These are phyloP conservation scores for Heliconius hermathena DNA, from an alignment of 1,140 invertebrate genomes.

Conservation along the genomic window DNA sequence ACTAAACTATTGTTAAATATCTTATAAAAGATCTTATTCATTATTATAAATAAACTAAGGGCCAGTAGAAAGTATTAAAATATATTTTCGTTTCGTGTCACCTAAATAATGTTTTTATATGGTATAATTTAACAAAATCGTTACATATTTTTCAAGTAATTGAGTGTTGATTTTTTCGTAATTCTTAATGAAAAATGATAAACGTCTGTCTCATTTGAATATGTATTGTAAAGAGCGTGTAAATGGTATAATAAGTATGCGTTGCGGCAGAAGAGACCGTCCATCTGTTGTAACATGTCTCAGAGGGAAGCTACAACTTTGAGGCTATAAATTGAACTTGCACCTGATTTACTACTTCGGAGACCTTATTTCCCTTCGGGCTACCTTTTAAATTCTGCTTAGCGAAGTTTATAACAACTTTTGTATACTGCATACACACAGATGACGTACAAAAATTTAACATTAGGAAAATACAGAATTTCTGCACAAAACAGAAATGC, in stretches of 20 bases:
- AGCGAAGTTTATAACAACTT: not conserved
- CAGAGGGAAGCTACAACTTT: conserved; percentile 29
- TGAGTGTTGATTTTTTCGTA: not conserved
- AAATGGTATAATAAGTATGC: not conserved
- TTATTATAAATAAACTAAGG: not conserved
- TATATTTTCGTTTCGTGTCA: not conserved
- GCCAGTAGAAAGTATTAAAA: not conserved
- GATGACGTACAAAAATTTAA: too few relatives aligned
- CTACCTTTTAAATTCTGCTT: not conserved
- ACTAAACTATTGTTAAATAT: not conserved
- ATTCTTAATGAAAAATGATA: not conserved
- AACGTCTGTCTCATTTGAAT: not conserved
- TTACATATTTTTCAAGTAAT: not conserved
- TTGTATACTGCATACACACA: not conserved
- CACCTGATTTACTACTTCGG: conserved; percentile 32
- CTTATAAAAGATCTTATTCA: not conserved
- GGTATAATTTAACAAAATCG: not conserved
- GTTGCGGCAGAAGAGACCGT: not conserved
- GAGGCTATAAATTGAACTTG: conserved; percentile 33
- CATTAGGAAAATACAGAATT: too few relatives aligned
- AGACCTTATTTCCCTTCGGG: conserved; percentile 26
- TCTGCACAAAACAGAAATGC: too few relatives aligned
- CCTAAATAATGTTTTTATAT: not conserved
- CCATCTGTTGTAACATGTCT: conserved; percentile 27
- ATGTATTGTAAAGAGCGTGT: not conserved